phyloP scores from a whole-genome alignment of 2,113 vertebrate species.

The Engystomops pustulosus region DNA sequence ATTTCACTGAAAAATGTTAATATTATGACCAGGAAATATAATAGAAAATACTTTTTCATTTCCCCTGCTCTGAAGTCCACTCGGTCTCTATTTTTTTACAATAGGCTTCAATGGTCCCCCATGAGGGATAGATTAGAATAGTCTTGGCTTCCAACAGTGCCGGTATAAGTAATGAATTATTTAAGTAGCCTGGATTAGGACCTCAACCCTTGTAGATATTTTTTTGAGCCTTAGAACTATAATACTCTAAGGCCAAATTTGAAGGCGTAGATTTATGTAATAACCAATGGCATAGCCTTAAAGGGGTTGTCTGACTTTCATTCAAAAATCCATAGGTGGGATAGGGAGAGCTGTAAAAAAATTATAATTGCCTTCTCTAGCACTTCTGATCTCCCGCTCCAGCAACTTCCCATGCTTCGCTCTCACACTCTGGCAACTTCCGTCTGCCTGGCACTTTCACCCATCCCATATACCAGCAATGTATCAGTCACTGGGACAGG shows the following conservation, averaged over 20 bases:
- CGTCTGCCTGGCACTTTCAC: too few species aligned
- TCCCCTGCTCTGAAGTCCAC: not conserved
- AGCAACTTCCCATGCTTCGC: too few species aligned
- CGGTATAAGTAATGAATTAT: not conserved
- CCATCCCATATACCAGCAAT: too few species aligned
- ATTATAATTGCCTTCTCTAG: too few species aligned
- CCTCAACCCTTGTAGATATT: constrained; percentile 53
- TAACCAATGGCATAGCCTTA: constrained; percentile 9
- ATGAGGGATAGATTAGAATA: constrained; percentile 6
- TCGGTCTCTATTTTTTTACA: constrained; percentile 45
- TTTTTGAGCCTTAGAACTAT: not conserved
- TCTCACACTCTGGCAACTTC: too few species aligned
- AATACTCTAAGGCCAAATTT: not conserved
- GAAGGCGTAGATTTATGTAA: not conserved
- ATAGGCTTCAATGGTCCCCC: constrained; percentile 56
- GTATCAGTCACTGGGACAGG: too few species aligned
- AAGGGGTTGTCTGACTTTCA: too few species aligned
- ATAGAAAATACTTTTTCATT: not conserved
- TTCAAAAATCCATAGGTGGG: too few species aligned
- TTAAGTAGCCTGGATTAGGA: constrained; percentile 38
- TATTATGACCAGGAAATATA: constrained; percentile 20
- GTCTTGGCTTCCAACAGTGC: not conserved
- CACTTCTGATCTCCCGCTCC: too few species aligned
- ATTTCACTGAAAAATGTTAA: not conserved
- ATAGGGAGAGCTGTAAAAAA: too few species aligned